Conservation (phyloP, 37 sponge, comb jelly and placozoan species). For the Diacarnus erythraeanus region DNA sequence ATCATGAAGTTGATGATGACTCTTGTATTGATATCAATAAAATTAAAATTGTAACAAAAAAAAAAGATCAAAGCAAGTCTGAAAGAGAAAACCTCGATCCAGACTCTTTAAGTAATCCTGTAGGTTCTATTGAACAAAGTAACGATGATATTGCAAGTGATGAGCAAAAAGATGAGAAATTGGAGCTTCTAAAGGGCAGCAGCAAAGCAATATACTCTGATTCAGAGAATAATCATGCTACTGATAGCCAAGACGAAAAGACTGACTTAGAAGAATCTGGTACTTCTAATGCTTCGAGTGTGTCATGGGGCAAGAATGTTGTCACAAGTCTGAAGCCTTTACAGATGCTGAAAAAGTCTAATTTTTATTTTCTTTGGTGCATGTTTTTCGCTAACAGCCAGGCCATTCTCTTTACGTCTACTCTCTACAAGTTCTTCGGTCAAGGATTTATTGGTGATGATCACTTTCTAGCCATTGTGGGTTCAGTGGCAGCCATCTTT, state of each 20-base stretch:
- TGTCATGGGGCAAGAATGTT: constrained; percentile 16
- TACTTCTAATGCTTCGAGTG: background rate
- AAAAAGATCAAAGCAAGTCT: background rate
- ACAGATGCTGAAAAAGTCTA: constrained; percentile 49
- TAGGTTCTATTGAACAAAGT: background rate
- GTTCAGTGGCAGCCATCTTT: constrained; percentile 52
- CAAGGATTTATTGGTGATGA: constrained; percentile 42
- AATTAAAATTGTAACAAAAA: no score
- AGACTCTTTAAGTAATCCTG: background rate
- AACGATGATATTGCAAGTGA: background rate
- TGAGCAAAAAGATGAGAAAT: background rate
- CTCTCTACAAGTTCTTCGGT: constrained; percentile 77
- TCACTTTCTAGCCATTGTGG: constrained; percentile 69
- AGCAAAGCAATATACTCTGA: background rate
- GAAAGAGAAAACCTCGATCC: background rate
- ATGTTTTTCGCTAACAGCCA: constrained; percentile 60
- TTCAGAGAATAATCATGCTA: background rate
- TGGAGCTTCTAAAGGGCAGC: background rate
- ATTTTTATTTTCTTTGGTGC: constrained; percentile 86
- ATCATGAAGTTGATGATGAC: constrained; percentile 1
- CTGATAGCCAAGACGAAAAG: background rate
- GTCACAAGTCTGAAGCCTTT: constrained; percentile 51
- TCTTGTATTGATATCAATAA: background rate
- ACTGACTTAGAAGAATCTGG: constrained; percentile 13
- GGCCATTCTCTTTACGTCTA: constrained; percentile 44